A percentile compares a stretch with the other conserved stretches of the same genome.
These are phyloP conservation scores for Limosa lapponica DNA, from an alignment of 2,797 vertebrate genomes.

Conservation along the genomic window DNA sequence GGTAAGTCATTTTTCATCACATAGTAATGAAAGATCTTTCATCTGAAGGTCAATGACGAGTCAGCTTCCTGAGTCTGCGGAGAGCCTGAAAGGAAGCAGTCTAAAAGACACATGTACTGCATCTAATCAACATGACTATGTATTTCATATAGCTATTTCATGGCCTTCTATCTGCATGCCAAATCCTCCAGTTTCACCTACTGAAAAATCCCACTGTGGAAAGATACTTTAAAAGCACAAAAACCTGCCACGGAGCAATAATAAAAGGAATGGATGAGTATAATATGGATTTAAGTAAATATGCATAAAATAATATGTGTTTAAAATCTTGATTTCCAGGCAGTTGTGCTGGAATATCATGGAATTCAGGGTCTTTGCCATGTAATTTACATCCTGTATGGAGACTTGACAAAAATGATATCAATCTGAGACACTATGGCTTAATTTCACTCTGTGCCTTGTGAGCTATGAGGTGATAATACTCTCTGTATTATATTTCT, in stretches of 20 bases:
- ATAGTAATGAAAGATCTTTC: conserved; percentile 52
- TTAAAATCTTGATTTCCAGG: background rate
- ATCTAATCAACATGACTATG: background rate
- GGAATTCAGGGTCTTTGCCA: background rate
- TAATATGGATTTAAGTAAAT: background rate
- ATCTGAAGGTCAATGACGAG: conserved; percentile 39
- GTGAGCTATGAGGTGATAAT: background rate
- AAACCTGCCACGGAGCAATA: background rate
- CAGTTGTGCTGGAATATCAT: background rate
- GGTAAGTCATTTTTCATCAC: conserved; percentile 54
- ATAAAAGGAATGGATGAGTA: background rate
- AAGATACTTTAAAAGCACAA: background rate
- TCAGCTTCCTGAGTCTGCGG: background rate
- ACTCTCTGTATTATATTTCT: background rate
- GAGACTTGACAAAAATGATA: background rate
- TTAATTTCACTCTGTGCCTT: background rate
- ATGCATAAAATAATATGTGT: background rate
- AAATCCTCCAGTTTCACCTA: background rate
- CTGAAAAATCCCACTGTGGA: background rate
- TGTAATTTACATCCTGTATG: background rate
- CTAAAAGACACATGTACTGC: background rate
- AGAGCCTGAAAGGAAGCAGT: background rate
- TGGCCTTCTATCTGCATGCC: background rate
- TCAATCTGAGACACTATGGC: background rate
- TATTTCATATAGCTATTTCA: background rate